A percentile compares a stretch with the other conserved stretches of the same genome.
Evolutionary conservation across 1,140 invertebrate species (phyloP).

Genomic region (Linepithema humile): DNA sequence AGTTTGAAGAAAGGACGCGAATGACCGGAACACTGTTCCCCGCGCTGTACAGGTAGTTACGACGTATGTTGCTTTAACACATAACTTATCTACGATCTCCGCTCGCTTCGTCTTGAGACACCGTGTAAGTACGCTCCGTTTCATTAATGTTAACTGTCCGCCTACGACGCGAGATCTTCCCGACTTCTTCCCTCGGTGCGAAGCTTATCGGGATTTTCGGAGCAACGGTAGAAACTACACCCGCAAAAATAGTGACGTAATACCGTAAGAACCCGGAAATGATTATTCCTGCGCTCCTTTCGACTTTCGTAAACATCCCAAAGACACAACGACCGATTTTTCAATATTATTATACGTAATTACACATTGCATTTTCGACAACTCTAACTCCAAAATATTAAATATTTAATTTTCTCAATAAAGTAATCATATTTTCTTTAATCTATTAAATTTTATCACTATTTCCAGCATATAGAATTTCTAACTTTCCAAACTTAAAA

Average conservation of each 20-base stretch:
- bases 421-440: too few species aligned
- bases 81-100: slow-evolving; percentile 73
- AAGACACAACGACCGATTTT: not conserved
- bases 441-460: too few species aligned
- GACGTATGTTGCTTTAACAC: slow-evolving; percentile 62
- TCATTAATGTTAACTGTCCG: slow-evolving; percentile 78
- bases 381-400: not conserved
- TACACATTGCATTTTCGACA: not conserved
- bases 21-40: slow-evolving; percentile 76
- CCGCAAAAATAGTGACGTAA: slow-evolving; percentile 35
- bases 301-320: not conserved
- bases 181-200: slow-evolving; percentile 31
- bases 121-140: slow-evolving; percentile 70
- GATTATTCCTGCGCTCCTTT: not conserved
- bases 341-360: not conserved
- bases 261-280: slow-evolving; percentile 33
- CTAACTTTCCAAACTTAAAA: too few species aligned
- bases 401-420: not conserved
- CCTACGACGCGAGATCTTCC: slow-evolving; percentile 54
- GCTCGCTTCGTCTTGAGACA: slow-evolving; percentile 69
- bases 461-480: too few species aligned
- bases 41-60: slow-evolving; percentile 63
- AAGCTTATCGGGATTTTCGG: slow-evolving; percentile 52
- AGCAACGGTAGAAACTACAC: slow-evolving; percentile 47
- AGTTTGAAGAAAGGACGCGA: slow-evolving; percentile 71